These are phyloP conservation scores for Sceliomorpha sp. DNA, from an alignment of 2,888 invertebrate genomes.

Conservation along the genomic window DNA sequence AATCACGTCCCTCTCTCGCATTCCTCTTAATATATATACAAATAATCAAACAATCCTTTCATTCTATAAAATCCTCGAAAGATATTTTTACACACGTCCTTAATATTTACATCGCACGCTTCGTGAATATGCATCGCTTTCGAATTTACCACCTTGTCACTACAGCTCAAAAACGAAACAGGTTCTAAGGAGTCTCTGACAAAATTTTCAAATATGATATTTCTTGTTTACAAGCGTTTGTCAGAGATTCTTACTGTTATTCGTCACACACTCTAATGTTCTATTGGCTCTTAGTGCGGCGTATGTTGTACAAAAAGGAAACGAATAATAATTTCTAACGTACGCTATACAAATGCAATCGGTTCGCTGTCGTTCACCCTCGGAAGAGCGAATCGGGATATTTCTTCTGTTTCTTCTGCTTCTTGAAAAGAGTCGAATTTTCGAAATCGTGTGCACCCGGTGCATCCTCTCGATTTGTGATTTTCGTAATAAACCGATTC, in stretches of 20 bases:
- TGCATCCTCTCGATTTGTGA: too few relatives aligned
- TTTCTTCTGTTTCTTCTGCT: too few relatives aligned
- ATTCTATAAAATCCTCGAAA: background rate
- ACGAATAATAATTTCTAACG: conserved; percentile 9
- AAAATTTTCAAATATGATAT: too few relatives aligned
- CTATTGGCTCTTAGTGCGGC: conserved; percentile 14
- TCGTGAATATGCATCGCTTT: too few relatives aligned
- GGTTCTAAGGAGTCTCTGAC: too few relatives aligned
- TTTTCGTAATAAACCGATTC: too few relatives aligned
- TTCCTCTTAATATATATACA: conserved; percentile 1
- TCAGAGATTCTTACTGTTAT: too few relatives aligned
- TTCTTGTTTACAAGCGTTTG: too few relatives aligned
- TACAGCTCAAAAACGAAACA: too few relatives aligned
- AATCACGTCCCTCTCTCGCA: background rate
- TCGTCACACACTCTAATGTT: conserved; percentile 10
- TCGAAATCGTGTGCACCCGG: too few relatives aligned
- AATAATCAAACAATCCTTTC: conserved; percentile 2
- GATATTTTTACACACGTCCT: background rate
- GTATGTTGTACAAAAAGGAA: conserved; percentile 10
- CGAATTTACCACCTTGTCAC: too few relatives aligned
- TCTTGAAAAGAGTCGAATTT: too few relatives aligned
- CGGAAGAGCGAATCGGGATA: background rate
- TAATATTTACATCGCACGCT: background rate
- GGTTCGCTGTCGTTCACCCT: conserved; percentile 12
- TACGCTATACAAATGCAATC: conserved; percentile 19